A percentile compares a stretch with the other conserved stretches of the same genome.
phyloP scores from a whole-genome alignment of 2,888 invertebrate species.

The Sinohyriopsis cumingii region DNA sequence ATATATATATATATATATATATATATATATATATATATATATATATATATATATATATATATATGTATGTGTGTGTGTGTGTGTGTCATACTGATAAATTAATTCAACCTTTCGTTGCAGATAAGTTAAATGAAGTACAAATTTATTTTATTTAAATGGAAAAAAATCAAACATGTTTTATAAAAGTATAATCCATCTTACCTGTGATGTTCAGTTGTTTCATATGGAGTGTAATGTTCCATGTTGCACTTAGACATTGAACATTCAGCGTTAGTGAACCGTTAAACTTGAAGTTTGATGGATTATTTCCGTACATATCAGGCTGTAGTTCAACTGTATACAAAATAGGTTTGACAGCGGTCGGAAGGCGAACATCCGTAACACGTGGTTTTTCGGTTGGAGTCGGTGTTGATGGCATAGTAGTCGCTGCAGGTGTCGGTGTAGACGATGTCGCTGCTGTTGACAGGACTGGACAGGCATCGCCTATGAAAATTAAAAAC shows the following conservation, averaged over 20 bases:
- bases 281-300: constrained; percentile 50
- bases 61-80: too few species aligned
- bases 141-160: too few species aligned
- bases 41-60: too few species aligned
- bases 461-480: background rate
- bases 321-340: constrained; percentile 59
- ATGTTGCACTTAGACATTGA: constrained; percentile 34
- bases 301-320: constrained; percentile 52
- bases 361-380: constrained; percentile 54
- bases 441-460: background rate
- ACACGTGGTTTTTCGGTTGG: constrained; percentile 6
- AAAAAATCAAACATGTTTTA: too few species aligned
- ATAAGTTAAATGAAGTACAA: too few species aligned
- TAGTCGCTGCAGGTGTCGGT: constrained; percentile 11
- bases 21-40: too few species aligned
- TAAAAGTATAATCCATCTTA: too few species aligned
- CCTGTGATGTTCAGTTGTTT: constrained; percentile 32
- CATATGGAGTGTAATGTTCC: constrained; percentile 51
- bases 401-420: constrained; percentile 7
- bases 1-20: too few species aligned
- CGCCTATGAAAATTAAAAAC: too few species aligned
- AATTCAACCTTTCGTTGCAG: too few species aligned
- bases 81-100: too few species aligned
- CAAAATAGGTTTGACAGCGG: constrained; percentile 41
- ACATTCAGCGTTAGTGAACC: constrained; percentile 49